phyloP scores from a whole-genome alignment of 2,888 invertebrate species.

The Dynastes hyllus region DNA sequence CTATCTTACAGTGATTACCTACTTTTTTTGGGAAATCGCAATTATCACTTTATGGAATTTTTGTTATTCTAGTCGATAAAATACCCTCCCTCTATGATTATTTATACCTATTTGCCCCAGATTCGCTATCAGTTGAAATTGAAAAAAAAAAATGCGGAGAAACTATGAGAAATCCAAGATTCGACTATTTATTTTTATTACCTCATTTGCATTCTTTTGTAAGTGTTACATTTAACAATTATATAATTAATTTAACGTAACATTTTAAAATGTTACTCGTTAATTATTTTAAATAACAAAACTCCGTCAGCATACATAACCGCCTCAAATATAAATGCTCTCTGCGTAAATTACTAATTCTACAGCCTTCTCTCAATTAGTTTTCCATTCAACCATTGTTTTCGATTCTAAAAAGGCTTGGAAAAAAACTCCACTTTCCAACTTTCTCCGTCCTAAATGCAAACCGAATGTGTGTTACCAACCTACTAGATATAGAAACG shows the following conservation, averaged over 20 bases:
- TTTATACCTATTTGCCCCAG: no score
- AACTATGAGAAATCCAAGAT: not conserved
- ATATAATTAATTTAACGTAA: slow-evolving; percentile 40
- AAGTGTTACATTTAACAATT: slow-evolving; percentile 24
- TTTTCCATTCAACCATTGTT: slow-evolving; percentile 32
- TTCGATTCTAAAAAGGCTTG: slow-evolving; percentile 22
- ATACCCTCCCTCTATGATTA: no score
- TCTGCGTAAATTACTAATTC: slow-evolving; percentile 14
- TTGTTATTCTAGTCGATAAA: no score
- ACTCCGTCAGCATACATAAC: slow-evolving; percentile 15
- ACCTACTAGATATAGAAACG: slow-evolving; percentile 26
- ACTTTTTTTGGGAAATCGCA: no score
- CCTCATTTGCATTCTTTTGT: not conserved
- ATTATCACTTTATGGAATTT: no score
- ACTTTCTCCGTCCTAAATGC: slow-evolving; percentile 43
- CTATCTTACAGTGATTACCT: no score
- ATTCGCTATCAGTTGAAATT: no score
- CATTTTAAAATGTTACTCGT: slow-evolving; percentile 12
- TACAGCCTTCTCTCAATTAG: slow-evolving; percentile 22
- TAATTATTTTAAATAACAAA: slow-evolving; percentile 31
- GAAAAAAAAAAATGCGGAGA: no score
- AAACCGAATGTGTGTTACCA: slow-evolving; percentile 31
- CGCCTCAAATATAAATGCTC: not conserved
- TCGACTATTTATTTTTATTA: not conserved
- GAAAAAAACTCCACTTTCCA: slow-evolving; percentile 39